A percentile compares a stretch with the other conserved stretches of the same genome.
These are phyloP conservation scores for Plutella xylostella DNA, from an alignment of 2,888 invertebrate genomes.

Conservation along the genomic window DNA sequence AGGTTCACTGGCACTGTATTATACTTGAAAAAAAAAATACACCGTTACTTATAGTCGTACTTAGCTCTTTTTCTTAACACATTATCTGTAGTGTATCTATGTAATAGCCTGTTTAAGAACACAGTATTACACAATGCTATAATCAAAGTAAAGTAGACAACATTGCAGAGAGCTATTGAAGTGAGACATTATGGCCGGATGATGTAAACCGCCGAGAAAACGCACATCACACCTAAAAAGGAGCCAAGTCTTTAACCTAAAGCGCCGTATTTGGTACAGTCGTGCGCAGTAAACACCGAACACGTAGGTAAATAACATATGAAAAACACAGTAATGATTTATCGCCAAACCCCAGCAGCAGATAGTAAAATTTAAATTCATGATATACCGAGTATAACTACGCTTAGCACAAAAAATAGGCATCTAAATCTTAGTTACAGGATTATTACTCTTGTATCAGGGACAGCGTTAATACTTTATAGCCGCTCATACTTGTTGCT, in stretches of 20 bases:
- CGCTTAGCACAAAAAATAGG: conserved; percentile 35
- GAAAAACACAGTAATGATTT: conserved; percentile 44
- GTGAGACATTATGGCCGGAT: conserved; percentile 12
- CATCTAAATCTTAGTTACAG: neutral
- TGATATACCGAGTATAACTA: conserved; percentile 62
- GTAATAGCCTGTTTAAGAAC: too few relatives aligned
- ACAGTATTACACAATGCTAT: too few relatives aligned
- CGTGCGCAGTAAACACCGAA: conserved; percentile 10
- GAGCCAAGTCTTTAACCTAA: conserved; percentile 5
- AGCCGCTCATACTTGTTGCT: conserved; percentile 38
- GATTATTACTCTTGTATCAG: neutral
- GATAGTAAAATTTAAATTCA: conserved; percentile 61
- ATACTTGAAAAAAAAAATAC: conserved; percentile 12
- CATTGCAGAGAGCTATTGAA: conserved; percentile 6
- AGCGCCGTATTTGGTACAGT: conserved; percentile 5
- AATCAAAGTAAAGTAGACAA: too few relatives aligned
- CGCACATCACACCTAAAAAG: conserved; percentile 12
- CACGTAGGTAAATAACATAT: too few relatives aligned
- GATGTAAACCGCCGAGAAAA: conserved; percentile 11
- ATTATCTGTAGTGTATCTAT: neutral
- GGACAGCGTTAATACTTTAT: conserved; percentile 54
- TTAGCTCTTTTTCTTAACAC: neutral
- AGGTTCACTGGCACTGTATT: too few relatives aligned
- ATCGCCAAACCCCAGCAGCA: conserved; percentile 39
- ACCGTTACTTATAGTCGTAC: neutral